Base-by-base conservation (phyloP, 2,797 vertebrate species). In the Epinephelus awoara region DNA sequence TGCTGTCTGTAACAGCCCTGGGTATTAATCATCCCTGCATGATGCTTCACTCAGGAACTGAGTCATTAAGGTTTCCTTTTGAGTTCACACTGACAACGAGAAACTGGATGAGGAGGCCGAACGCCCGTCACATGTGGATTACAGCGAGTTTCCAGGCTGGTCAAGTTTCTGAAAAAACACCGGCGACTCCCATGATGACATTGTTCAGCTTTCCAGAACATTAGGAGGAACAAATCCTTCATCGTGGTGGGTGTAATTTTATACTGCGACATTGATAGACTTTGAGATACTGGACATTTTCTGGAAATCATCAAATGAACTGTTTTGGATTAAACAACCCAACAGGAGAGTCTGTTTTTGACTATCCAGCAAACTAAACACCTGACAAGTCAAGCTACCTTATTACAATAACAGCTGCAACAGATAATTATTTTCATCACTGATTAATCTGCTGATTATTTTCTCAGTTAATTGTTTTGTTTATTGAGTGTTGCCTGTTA, bases 21-120 rank as follows among this genome's bases (percentile, higher is more conserved):
- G 29, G 34, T 52, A 50, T 86, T 79, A 88, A 49, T 90, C 89
- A 91, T 17, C 51, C 49, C 70, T 75, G 70, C 40, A 42, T 42
- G 40, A 44, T 67, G 72, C 69, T 86, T 83, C 63, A 72, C 61
- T 56, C 52, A 69, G 67, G 29, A 55, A 64, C 64, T 85, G 77
- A 91, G 46, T 85, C 86, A 88, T 77, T 62, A 44, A 46, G 40
- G 14, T 67, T 77, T 79, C 21, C 29, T 52, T 27, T 54, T 29
- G 50, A 25, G 69, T 57, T 78, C 40, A 54, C 38, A 57, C 12
- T 52, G 38, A 75, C 72, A 68, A 54, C 64, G 44, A 23, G 69
- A 71, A 25, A 56, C 40, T 38, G 70, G 61, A 59, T 29, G 57
- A 50, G 62, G 62, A 76, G 64, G 58, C 50, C 15, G 51, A 57